These are phyloP conservation scores for Asbolus verrucosus DNA, from an alignment of 1,140 invertebrate genomes.

Conservation along the genomic window DNA sequence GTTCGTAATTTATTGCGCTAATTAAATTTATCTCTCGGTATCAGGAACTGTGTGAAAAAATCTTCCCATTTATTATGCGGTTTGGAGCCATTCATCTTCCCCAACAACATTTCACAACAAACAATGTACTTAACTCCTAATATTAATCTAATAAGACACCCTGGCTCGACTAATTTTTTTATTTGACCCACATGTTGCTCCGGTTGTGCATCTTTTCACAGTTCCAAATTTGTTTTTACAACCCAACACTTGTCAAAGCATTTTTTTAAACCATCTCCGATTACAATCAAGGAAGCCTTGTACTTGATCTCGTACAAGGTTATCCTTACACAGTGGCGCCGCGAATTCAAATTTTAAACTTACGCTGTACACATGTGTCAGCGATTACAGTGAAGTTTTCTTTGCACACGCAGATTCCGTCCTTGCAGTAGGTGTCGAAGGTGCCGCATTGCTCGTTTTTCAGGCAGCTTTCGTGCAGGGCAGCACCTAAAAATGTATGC, in stretches of 20 bases:
- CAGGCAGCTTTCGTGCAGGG: constrained; percentile 53
- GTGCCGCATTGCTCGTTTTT: constrained; percentile 57
- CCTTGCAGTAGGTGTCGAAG: constrained; percentile 56
- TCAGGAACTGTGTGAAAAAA: background rate
- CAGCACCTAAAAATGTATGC: constrained; percentile 60
- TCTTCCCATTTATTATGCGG: background rate
- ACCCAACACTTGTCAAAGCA: constrained; percentile 8
- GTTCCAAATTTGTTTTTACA: background rate
- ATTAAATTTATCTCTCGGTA: constrained; percentile 4
- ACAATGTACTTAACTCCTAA: background rate
- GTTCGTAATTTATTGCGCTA: background rate
- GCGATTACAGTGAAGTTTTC: constrained; percentile 53
- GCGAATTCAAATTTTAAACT: constrained; percentile 35
- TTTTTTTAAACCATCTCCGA: background rate
- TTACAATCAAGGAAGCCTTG: background rate
- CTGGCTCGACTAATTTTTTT: background rate
- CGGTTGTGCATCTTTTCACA: constrained; percentile 10
- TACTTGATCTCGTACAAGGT: background rate
- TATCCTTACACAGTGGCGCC: background rate
- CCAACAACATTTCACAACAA: background rate
- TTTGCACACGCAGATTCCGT: constrained; percentile 53
- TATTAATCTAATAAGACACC: background rate
- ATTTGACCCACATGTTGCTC: background rate
- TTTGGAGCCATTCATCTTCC: background rate
- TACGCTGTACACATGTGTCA: constrained; percentile 56